A percentile compares a stretch with the other conserved stretches of the same genome.
phyloP scores from a whole-genome alignment of 1,140 invertebrate genomes.

The Marisa cornuarietis region DNA sequence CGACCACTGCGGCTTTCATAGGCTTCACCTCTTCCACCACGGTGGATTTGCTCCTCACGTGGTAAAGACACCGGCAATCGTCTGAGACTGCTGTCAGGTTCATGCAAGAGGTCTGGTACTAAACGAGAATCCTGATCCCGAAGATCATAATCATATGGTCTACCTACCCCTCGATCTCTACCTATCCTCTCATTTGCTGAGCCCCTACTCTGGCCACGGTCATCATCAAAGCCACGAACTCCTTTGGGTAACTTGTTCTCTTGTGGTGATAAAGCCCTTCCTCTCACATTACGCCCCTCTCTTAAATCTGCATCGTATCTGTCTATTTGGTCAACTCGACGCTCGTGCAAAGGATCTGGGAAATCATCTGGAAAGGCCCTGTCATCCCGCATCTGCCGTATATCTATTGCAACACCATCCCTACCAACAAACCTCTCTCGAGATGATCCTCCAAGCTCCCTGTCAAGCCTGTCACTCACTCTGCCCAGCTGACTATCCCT shows the following conservation, averaged over 20 bases:
- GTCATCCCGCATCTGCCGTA: conserved; percentile 19
- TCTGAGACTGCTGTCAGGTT: no score
- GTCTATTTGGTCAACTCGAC: conserved; percentile 1
- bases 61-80: no score
- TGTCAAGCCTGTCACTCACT: conserved; percentile 66
- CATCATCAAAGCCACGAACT: conserved; percentile 10
- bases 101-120: no score
- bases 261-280: no score
- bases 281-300: background rate
- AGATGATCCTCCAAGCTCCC: conserved; percentile 56
- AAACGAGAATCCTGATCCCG: no score
- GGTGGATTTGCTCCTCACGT: no score
- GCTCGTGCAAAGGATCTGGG: conserved; percentile 9
- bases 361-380: conserved; percentile 3
- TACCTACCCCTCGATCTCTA: no score
- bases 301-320: conserved; percentile 1
- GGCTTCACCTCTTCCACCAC: conserved; percentile 3
- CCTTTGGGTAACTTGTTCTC: background rate
- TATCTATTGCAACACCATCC: conserved; percentile 8
- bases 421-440: conserved; percentile 50
- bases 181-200: no score
- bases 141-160: no score
- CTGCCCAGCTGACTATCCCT: conserved; percentile 58
- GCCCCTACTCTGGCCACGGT: no score
- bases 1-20: background rate